Percentiles rank a stretch among this genome's conserved stretches.
Evolutionary conservation across 2,113 vertebrate species (phyloP).

Genomic region (Upupa epops): DNA sequence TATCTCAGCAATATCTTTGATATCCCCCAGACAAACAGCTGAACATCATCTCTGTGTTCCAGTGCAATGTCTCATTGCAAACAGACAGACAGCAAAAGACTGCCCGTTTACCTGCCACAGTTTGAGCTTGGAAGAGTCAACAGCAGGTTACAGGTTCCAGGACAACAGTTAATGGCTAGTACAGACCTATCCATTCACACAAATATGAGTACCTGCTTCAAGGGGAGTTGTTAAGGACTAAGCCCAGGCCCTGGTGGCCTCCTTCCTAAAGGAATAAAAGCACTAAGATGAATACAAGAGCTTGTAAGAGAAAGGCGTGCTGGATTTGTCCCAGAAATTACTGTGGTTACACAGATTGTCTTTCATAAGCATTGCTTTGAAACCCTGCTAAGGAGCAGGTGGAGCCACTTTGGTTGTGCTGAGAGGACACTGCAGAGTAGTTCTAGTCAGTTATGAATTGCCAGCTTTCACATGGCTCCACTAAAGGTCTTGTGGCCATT

Average conservation of each 20-base stretch:
- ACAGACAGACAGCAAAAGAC: neutral
- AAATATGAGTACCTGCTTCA: neutral
- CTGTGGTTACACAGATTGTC: neutral
- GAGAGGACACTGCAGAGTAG: neutral
- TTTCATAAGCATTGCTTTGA: neutral
- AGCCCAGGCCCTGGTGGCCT: neutral
- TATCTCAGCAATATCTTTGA: neutral
- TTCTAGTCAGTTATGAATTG: neutral
- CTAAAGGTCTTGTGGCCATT: neutral
- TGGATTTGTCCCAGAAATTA: neutral
- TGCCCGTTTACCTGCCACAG: neutral
- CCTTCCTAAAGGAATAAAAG: neutral
- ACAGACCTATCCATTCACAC: fast-evolving
- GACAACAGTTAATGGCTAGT: neutral
- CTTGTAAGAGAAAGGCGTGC: neutral
- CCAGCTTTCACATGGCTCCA: neutral
- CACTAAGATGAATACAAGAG: neutral
- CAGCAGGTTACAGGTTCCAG: neutral
- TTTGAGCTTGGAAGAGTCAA: neutral
- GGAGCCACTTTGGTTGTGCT: neutral
- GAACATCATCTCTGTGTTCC: neutral
- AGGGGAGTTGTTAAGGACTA: neutral
- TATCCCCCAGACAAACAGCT: neutral
- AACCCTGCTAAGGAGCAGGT: neutral
- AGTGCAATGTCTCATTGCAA: neutral